Evolutionary conservation across 1,140 invertebrate species (phyloP).

Genomic region (Zelostemma sp.): DNA sequence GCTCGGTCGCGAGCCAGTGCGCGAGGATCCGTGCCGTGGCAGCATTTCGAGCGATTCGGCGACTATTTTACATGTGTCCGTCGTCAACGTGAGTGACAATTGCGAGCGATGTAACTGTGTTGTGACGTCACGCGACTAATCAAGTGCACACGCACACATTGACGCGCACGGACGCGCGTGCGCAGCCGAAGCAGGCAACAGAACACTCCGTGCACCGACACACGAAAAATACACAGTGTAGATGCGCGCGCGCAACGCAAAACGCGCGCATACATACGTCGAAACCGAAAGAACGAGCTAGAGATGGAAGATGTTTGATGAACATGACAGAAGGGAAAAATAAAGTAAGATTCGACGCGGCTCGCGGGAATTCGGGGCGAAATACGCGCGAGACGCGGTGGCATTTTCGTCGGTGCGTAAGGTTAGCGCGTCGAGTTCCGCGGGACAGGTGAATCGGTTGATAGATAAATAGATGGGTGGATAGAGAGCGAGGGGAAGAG

Average conservation of each 20-base stretch:
- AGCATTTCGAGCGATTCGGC: slow-evolving; percentile 21
- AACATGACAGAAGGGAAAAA: slow-evolving; percentile 20
- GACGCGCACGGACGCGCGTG: slow-evolving; percentile 48
- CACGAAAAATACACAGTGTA: background rate
- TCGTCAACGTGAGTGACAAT: slow-evolving; percentile 59
- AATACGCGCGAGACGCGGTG: background rate
- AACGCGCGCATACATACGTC: slow-evolving; percentile 38
- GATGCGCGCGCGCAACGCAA: slow-evolving; percentile 40
- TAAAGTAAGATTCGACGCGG: background rate
- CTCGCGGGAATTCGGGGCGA: no score
- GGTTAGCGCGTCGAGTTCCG: background rate
- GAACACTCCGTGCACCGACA: slow-evolving; percentile 9
- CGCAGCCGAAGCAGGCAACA: slow-evolving; percentile 29
- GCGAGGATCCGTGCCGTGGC: slow-evolving; percentile 34
- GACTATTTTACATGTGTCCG: slow-evolving; percentile 27
- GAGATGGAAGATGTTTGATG: slow-evolving; percentile 18
- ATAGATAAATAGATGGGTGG: slow-evolving; percentile 24
- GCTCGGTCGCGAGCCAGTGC: slow-evolving; percentile 29
- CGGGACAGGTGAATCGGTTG: slow-evolving; percentile 23
- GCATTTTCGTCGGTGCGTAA: background rate
- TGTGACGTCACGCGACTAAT: slow-evolving; percentile 68
- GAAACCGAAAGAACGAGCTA: slow-evolving; percentile 29
- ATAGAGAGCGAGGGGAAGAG: no score
- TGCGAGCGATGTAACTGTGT: slow-evolving; percentile 65
- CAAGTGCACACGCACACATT: slow-evolving; percentile 58